A percentile compares a stretch with the other conserved stretches of the same genome.
phyloP scores from a whole-genome alignment of 2,888 invertebrate genomes.

The Hirtodrosophila duncani region DNA sequence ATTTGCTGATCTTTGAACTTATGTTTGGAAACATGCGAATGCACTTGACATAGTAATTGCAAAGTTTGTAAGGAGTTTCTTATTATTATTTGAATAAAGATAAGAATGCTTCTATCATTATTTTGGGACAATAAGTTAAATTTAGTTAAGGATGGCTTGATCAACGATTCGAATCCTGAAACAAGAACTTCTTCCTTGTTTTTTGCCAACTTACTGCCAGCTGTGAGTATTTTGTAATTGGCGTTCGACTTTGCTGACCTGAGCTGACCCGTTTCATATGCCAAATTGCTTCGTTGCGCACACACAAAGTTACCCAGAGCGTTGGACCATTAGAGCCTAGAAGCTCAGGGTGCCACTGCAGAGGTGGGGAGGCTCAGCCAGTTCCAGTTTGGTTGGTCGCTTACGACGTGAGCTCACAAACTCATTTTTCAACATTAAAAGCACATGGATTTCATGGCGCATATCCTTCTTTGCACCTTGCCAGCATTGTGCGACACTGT shows the following conservation, averaged over 20 bases:
- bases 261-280: conserved; percentile 70
- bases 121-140: no score
- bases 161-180: no score
- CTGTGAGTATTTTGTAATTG: conserved; percentile 17
- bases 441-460: conserved; percentile 61
- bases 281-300: conserved; percentile 68
- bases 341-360: not conserved
- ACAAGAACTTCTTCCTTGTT: no score
- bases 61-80: no score
- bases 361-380: not conserved
- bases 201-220: conserved; percentile 53
- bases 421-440: conserved; percentile 68
- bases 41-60: no score
- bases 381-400: conserved; percentile 17
- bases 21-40: no score
- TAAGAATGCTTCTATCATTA: no score
- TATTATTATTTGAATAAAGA: no score
- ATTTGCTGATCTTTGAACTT: no score
- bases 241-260: no score
- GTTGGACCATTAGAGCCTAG: not conserved
- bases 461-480: conserved; percentile 58
- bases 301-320: conserved; percentile 41
- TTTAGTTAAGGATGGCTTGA: no score
- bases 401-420: conserved; percentile 54
- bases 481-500: conserved; percentile 38